Base-by-base conservation (phyloP, 2,113 vertebrate species). In the Oncorhynchus masou region DNA sequence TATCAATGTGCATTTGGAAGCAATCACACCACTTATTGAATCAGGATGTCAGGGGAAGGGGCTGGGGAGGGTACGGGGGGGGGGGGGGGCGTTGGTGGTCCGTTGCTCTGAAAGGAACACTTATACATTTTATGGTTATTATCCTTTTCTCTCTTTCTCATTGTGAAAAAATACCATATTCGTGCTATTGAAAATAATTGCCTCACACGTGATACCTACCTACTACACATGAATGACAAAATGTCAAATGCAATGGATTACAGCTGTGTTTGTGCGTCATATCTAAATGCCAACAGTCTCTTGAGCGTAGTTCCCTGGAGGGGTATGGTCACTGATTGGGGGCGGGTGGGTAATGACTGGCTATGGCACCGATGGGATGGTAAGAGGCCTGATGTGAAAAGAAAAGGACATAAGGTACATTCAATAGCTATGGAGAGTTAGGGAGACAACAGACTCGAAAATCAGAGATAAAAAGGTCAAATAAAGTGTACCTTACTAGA, bases 231-330 rank as follows among this genome's bases (percentile, higher is more conserved):
- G 78, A 89, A 87, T 86, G 79, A 80, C 67, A 80, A 83, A 45
- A 79, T 80, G 74, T 71, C 82, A 84, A 73, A 68, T 74, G 60
- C 39, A 57, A 70, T 73, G 81, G 80, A 77, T 83, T 90, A 80
- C 86, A 88, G 88, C 88, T 88, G 91, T 45, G 87, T 67, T 79
- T 81, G 79, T 91, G 92, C 87, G 89, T 93, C 91, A 92, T 73
- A n/a, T 45, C 59, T 12, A 91, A 93, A 92, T 87, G 90, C 79
- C 82, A 88, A 74, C 59, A 73, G 80, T 83, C 82, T 78, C 79
- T 79, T 86, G 81, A 87, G 84, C 73, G 71, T 73, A 84, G 75
- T 79, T 87, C 83, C 79, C 85, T 83, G 76, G 20, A 57, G 79
- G 51, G 79, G 60, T 70, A 31, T 62, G 71, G 65, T 65, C 75